These are phyloP conservation scores for Alethe diademata DNA, from an alignment of 2,113 vertebrate genomes.

Conservation along the genomic window DNA sequence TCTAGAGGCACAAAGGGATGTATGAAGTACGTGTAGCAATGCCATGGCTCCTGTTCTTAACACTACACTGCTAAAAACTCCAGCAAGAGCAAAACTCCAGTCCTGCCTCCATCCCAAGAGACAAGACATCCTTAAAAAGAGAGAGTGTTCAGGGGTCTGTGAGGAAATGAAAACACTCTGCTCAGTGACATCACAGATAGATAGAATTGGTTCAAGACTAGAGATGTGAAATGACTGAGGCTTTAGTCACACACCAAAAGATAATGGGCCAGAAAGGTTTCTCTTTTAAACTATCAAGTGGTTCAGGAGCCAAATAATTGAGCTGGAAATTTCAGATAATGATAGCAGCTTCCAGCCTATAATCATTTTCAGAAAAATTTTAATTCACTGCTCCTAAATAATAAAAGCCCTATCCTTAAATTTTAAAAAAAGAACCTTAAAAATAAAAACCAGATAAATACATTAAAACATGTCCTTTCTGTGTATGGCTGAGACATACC, in stretches of 20 bases:
- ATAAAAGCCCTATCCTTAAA: neutral
- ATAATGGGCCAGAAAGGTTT: neutral
- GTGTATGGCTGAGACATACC: neutral
- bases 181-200: neutral
- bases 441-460: neutral
- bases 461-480: neutral
- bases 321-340: neutral
- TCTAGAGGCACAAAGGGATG: neutral
- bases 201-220: neutral
- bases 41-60: neutral
- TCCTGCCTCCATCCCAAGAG: neutral
- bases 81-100: neutral
- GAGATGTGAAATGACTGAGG: neutral
- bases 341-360: neutral
- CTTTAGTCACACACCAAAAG: neutral
- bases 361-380: neutral
- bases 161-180: neutral
- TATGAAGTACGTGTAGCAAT: fast-evolving
- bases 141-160: fast-evolving
- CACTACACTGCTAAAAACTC: neutral
- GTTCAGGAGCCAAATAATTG: neutral
- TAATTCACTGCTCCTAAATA: neutral
- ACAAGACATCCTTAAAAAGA: neutral
- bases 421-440: neutral
- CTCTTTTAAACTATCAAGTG: neutral